Percentiles rank a stretch among this genome's conserved stretches.
Conservation (phyloP, 2,888 invertebrate genomes). For the Seira ritae region DNA sequence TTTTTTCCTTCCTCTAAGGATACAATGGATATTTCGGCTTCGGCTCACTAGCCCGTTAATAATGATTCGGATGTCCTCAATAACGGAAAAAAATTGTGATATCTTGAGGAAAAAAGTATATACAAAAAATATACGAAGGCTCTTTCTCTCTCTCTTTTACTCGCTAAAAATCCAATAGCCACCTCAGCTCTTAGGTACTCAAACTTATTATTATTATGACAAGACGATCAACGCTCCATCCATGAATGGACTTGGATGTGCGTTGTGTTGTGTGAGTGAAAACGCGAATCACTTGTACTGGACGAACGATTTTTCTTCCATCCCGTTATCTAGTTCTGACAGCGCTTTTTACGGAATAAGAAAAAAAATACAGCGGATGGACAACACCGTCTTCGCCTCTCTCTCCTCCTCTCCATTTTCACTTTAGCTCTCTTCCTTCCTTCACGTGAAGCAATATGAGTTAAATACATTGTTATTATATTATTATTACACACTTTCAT, state of each 20-base stretch:
- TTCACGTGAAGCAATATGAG: not conserved
- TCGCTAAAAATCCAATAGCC: slow-evolving; percentile 5
- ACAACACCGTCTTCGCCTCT: not conserved
- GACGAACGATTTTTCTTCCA: slow-evolving; percentile 74
- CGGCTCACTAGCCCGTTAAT: slow-evolving; percentile 72
- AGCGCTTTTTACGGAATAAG: slow-evolving; percentile 64
- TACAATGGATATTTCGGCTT: slow-evolving; percentile 29
- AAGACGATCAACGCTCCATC: slow-evolving; percentile 58
- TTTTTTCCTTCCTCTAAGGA: slow-evolving; percentile 27
- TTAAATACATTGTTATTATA: slow-evolving; percentile 28
- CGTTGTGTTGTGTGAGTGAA: not conserved
- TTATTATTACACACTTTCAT: slow-evolving; percentile 61
- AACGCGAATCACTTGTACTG: slow-evolving; percentile 53
- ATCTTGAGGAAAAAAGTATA: slow-evolving; percentile 55
- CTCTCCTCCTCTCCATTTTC: slow-evolving; percentile 16
- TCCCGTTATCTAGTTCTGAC: slow-evolving; percentile 74
- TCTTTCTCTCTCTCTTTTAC: slow-evolving; percentile 42
- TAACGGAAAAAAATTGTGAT: slow-evolving; percentile 27
- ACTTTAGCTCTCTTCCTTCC: no score
- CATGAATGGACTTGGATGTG: slow-evolving; percentile 37
- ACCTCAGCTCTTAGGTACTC: not conserved
- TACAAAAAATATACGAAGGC: slow-evolving; percentile 14
- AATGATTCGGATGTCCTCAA: slow-evolving; percentile 69
- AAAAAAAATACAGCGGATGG: not conserved
- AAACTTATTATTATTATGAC: slow-evolving; percentile 70